phyloP scores from a whole-genome alignment of 2,797 vertebrate species.

The Cottoperca gobio region DNA sequence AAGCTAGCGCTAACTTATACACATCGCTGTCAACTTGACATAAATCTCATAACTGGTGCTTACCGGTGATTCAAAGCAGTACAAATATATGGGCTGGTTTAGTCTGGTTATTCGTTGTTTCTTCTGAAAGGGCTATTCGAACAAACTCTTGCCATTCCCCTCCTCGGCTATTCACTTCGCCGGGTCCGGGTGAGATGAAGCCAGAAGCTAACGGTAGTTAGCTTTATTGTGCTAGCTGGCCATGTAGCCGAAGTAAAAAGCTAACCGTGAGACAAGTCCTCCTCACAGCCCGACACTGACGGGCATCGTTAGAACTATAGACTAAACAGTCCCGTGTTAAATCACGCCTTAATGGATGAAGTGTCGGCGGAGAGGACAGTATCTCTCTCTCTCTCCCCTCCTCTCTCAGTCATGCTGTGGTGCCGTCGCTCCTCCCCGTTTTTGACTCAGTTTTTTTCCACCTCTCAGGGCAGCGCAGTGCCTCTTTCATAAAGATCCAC shows the following conservation, averaged over 20 bases:
- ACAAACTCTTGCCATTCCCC: slow-evolving; percentile 68
- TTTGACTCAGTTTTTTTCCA: slow-evolving; percentile 52
- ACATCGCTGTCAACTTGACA: neutral
- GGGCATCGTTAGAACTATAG: rapidly evolving
- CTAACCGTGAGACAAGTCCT: neutral
- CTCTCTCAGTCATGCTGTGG: slow-evolving; percentile 11
- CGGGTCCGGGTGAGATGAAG: slow-evolving; percentile 38
- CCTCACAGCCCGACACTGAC: neutral
- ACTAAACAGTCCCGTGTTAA: neutral
- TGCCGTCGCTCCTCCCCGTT: slow-evolving; percentile 55
- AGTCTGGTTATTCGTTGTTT: slow-evolving; percentile 18
- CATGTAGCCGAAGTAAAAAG: slow-evolving; percentile 34
- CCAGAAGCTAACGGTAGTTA: slow-evolving; percentile 60
- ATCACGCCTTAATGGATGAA: neutral
- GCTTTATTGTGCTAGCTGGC: slow-evolving; percentile 58
- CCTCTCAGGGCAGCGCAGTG: slow-evolving; percentile 14
- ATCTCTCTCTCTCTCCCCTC: slow-evolving; percentile 8
- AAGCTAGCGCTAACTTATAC: slow-evolving; percentile 47
- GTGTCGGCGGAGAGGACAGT: slow-evolving; percentile 15
- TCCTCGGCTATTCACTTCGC: slow-evolving; percentile 54
- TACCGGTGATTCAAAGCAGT: slow-evolving; percentile 42
- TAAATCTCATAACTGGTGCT: neutral
- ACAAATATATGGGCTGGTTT: neutral
- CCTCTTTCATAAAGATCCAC: slow-evolving; percentile 18
- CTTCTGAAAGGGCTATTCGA: slow-evolving; percentile 32